Base-by-base conservation (phyloP, 2,113 vertebrate species). In the Sialia sialis region DNA sequence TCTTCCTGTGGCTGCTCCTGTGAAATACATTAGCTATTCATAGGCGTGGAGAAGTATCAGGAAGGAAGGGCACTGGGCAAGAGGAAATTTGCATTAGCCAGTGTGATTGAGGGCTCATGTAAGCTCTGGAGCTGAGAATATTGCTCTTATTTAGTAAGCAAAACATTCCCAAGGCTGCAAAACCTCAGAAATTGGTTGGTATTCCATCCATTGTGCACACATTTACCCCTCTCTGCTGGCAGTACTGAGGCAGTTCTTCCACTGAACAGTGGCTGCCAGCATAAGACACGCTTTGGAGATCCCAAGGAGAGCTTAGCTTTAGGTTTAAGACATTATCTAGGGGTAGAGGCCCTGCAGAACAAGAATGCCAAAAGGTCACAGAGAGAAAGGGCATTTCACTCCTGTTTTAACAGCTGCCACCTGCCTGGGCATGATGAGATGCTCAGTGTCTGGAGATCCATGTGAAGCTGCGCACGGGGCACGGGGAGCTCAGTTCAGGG, bases 11-110 rank as follows among this genome's bases (percentile, higher is more conserved):
- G 76, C 95, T 95, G 85, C 85, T 97, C 79, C 84, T 97, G 92
- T 93, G 94, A 88, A 97, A 94, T 93, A 78, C 84, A 86, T 97
- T 93, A 97, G 91, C 84, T 84, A 73, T 94, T 97, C 89, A 84
- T 91, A 95, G 88, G 55, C 93, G 70, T 74, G 78, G 91, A 86
- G 86, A 91, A 92, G 70, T 93, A 9, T 56, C 0, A 2, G 52
- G 69, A 68, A 96, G 77, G 77, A 95, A 95, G 95, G 56, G 82
- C 88, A 85, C 38, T 54, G 77, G 54, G 48, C 26, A 0, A 94
- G 87, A 97, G 95, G 84, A 87, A 97, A 87, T 93, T 93, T 95
- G 90, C 91, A 94, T 96, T 95, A 94, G 78, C 76, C 63, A 41
- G 30, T 34, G 19, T 78, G 58, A 70, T 16, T 89, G 32, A 63